These are phyloP conservation scores for Lontra canadensis DNA, from an alignment of 2,113 vertebrate genomes.

Conservation along the genomic window DNA sequence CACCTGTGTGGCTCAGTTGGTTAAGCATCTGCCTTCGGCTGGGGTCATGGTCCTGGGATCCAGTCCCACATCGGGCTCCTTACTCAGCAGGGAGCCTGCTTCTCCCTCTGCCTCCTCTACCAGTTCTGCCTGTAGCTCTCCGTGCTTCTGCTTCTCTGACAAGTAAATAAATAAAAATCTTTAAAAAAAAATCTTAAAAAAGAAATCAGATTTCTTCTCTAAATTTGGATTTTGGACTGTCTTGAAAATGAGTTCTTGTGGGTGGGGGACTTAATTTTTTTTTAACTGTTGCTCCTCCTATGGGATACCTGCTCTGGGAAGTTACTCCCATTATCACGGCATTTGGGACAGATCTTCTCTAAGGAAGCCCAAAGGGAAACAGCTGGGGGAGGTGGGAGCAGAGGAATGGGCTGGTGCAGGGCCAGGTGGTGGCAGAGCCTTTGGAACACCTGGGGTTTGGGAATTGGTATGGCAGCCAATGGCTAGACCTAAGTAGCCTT, in stretches of 20 bases:
- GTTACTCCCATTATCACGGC: background rate
- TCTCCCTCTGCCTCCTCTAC: no score
- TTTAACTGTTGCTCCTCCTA: background rate
- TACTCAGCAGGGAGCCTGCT: no score
- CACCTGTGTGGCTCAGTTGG: no score
- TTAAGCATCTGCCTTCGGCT: no score
- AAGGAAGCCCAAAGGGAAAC: background rate
- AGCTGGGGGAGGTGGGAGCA: background rate
- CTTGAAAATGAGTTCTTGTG: constrained; percentile 14
- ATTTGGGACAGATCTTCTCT: background rate
- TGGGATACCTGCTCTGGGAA: background rate
- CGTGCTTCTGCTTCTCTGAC: no score
- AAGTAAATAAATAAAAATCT: background rate
- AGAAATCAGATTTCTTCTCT: background rate
- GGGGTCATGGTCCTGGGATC: no score
- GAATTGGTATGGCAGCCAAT: background rate
- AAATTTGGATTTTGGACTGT: background rate
- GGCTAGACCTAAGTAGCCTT: background rate
- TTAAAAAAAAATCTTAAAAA: no score
- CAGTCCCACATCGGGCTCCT: no score
- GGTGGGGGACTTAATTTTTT: background rate
- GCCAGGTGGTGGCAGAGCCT: background rate
- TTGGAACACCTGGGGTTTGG: background rate
- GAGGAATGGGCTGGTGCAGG: background rate
- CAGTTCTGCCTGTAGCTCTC: no score